Evolutionary conservation across 1,140 invertebrate genomes (phyloP).

Genomic region (Rhynchophorus ferrugineus): DNA sequence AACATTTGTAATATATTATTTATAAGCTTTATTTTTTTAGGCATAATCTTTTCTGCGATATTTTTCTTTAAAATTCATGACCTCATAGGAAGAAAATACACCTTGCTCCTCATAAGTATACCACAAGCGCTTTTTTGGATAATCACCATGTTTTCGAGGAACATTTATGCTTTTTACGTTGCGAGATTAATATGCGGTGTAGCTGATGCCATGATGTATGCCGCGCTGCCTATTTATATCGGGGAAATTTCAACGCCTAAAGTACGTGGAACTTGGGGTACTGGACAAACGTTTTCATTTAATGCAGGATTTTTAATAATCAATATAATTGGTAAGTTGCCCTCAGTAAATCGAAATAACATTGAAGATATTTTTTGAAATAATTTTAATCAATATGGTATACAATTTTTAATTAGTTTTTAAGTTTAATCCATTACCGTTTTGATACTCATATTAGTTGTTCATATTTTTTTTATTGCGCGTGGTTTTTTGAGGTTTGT

Average conservation of each 20-base stretch:
- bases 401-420: no score
- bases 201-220: conserved; percentile 25
- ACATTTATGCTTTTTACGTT: conserved; percentile 12
- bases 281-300: conserved; percentile 44
- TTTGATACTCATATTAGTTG: no score
- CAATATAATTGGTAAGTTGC: conserved; percentile 47
- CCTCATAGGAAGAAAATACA: conserved; percentile 16
- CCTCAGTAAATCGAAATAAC: no score
- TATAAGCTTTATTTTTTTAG: no score
- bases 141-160: conserved; percentile 8
- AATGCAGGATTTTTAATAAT: conserved; percentile 43
- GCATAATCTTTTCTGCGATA: conserved; percentile 5
- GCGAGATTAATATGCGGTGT: conserved; percentile 25
- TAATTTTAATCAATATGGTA: no score
- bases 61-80: conserved; percentile 13
- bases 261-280: conserved; percentile 49
- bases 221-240: conserved; percentile 47
- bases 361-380: no score
- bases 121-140: conserved; percentile 15
- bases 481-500: no score
- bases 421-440: no score
- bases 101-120: conserved; percentile 12
- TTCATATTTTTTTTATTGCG: no score
- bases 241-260: conserved; percentile 56
- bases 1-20: no score